These are phyloP conservation scores for Fulica atra DNA, from an alignment of 2,113 vertebrate species.

Conservation along the genomic window DNA sequence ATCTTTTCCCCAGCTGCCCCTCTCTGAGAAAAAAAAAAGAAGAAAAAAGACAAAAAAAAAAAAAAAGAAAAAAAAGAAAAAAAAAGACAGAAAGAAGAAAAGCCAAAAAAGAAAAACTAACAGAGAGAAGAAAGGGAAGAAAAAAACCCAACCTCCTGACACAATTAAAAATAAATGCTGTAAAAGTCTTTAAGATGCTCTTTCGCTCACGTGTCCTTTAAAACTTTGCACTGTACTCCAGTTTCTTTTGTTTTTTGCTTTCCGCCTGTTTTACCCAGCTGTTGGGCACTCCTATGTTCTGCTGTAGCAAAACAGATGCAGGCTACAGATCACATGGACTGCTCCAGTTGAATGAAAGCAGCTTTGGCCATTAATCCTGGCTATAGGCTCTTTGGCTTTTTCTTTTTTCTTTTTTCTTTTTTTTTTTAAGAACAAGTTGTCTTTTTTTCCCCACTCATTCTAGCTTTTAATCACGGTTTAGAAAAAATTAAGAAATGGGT, in stretches of 20 bases:
- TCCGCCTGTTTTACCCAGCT: slow-evolving; percentile 53
- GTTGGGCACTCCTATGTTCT: not conserved
- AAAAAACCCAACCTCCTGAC: not conserved
- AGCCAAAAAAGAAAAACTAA: not conserved
- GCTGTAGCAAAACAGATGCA: slow-evolving; percentile 47
- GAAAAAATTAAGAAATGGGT: not conserved
- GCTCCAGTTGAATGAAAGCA: slow-evolving; percentile 21
- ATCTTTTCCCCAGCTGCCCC: slow-evolving; percentile 52
- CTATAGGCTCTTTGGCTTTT: not conserved
- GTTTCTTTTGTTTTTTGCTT: not conserved
- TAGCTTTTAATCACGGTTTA: not conserved
- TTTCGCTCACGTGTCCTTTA: not conserved
- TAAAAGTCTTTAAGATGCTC: not conserved
- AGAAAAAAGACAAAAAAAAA: not conserved
- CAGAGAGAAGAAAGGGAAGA: not conserved
- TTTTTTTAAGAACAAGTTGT: not conserved
- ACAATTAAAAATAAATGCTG: slow-evolving; percentile 8
- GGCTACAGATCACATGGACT: slow-evolving; percentile 4
- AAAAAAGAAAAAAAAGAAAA: not conserved
- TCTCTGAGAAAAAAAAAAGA: not conserved
- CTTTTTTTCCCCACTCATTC: not conserved
- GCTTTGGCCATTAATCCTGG: slow-evolving; percentile 15
- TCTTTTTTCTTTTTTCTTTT: not conserved
- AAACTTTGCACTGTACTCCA: not conserved
- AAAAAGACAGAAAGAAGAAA: not conserved